Evolutionary conservation across 2,797 vertebrate species (phyloP).

Genomic region (Babyrousa celebensis): DNA sequence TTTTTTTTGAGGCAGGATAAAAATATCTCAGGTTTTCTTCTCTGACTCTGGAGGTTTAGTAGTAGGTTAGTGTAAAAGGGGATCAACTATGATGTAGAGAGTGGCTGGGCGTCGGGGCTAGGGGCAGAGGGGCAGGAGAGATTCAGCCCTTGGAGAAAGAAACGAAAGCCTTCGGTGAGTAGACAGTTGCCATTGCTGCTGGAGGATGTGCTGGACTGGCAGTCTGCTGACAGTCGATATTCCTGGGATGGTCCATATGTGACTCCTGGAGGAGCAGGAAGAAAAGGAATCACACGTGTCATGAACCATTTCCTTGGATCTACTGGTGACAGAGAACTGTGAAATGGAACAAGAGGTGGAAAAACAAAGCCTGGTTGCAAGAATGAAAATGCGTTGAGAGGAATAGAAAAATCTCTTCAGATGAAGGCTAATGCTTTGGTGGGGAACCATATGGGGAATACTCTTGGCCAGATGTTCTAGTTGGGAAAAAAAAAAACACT

Average conservation of each 20-base stretch:
- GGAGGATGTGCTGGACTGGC: neutral
- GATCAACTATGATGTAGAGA: neutral
- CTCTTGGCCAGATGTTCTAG: neutral
- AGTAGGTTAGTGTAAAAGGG: neutral
- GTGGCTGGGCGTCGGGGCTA: neutral
- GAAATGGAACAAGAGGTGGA: neutral
- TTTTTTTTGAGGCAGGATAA: neutral
- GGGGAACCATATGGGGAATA: neutral
- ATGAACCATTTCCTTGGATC: neutral
- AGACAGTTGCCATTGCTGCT: neutral
- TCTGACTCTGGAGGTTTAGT: neutral
- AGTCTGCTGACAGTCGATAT: neutral
- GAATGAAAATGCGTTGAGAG: neutral
- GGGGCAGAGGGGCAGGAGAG: neutral
- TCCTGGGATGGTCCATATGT: neutral
- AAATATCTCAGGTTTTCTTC: neutral
- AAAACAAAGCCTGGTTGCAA: neutral
- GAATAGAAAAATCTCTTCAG: neutral
- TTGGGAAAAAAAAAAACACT: neutral
- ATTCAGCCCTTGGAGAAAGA: neutral
- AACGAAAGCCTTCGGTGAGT: neutral
- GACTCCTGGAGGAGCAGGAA: neutral
- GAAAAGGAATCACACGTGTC: neutral
- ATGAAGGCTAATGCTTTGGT: neutral
- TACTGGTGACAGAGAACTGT: neutral